phyloP scores from a whole-genome alignment of 2,888 invertebrate species.

The Coelopa pilipes region DNA sequence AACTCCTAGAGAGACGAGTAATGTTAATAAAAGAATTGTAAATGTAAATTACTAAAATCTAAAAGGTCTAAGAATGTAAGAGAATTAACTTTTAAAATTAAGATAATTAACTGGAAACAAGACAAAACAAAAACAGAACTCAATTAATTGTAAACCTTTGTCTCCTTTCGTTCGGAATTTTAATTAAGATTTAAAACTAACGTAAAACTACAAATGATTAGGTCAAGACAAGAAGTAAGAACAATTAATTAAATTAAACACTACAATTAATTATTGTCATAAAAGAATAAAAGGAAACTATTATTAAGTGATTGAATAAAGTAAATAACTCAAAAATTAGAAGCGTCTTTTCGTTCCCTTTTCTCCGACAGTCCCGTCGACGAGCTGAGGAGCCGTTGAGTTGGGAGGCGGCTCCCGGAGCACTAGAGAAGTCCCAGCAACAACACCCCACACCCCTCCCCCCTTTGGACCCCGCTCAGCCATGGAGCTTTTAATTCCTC shows the following conservation, averaged over 20 bases:
- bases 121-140: constrained; percentile 5
- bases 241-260: not conserved
- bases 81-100: constrained; percentile 7
- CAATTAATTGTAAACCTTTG: constrained; percentile 15
- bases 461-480: too few species aligned
- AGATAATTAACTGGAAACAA: not conserved
- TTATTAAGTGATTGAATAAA: constrained; percentile 2
- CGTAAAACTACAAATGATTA: too few species aligned
- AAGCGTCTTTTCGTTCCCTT: not conserved
- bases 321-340: not conserved
- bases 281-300: constrained; percentile 13
- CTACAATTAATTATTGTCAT: constrained; percentile 7
- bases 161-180: constrained; percentile 19
- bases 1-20: not conserved
- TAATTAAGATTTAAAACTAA: constrained; percentile 1
- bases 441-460: too few species aligned
- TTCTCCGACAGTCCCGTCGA: not conserved
- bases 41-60: constrained; percentile 5
- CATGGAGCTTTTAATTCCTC: too few species aligned
- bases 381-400: too few species aligned
- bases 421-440: too few species aligned
- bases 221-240: too few species aligned
- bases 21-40: constrained; percentile 2
- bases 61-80: not conserved
- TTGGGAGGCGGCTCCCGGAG: too few species aligned